A percentile compares a stretch with the other conserved stretches of the same genome.
phyloP scores from a whole-genome alignment of 2,797 vertebrate species.

The Hoplostethus mediterraneus region DNA sequence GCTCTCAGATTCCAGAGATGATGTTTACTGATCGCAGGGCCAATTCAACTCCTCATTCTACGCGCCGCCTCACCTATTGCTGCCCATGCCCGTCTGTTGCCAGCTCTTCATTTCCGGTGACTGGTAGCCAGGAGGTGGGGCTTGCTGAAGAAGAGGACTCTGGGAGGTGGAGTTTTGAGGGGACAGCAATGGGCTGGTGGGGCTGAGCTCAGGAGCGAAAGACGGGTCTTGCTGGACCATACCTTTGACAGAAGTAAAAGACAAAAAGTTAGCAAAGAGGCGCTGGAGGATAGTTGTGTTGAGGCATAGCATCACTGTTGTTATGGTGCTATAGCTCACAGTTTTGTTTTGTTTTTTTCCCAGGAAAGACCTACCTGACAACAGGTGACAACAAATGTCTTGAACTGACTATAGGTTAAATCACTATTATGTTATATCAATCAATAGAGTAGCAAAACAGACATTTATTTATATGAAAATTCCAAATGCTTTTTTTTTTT shows the following conservation, averaged over 20 bases:
- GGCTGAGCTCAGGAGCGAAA: constrained; percentile 91
- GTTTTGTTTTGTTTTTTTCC: too few species aligned
- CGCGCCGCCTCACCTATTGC: constrained; percentile 82
- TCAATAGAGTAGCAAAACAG: too few species aligned
- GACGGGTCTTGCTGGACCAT: constrained; percentile 89
- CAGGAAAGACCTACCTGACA: too few species aligned
- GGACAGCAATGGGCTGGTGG: constrained; percentile 92
- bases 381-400: too few species aligned
- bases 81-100: constrained; percentile 89
- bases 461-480: too few species aligned
- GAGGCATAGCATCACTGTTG: too few species aligned
- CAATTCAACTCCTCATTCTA: background rate
- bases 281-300: too few species aligned
- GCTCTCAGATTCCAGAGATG: too few species aligned
- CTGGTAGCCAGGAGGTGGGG: constrained; percentile 91
- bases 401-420: too few species aligned
- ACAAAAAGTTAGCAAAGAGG: background rate
- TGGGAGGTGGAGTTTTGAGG: constrained; percentile 91
- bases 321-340: too few species aligned
- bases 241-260: constrained; percentile 76
- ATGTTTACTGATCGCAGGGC: background rate
- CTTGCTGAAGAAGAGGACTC: constrained; percentile 92
- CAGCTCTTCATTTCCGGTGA: constrained; percentile 94
- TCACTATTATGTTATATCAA: too few species aligned
- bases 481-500: too few species aligned